Base-by-base conservation (phyloP, 2,113 vertebrate genomes). In the Butorides virescens region DNA sequence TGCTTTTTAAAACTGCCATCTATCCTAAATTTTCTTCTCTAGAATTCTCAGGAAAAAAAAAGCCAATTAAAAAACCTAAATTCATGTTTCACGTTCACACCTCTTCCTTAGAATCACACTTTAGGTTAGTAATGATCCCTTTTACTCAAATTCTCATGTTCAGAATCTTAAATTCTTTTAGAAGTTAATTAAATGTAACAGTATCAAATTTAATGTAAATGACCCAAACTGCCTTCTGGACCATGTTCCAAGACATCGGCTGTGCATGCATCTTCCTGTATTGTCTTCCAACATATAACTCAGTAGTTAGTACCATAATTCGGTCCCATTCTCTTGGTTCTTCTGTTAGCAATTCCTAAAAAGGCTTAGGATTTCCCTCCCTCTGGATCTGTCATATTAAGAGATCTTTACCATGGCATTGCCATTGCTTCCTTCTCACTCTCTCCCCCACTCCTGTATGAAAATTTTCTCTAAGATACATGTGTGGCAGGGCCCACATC, bases 41-140 rank as follows among this genome's bases (percentile, higher is more conserved):
- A 66, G 27, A 77, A 67, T 27, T 49, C 71, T 72, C 52, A 67
- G n/a, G n/a, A n/a, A n/a, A 26, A n/a, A 30, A 81, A 65, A 66
- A 59, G 13, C 0, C 2, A 0, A 34, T 36, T 47, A 55, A 47
- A 42, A 58, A 68, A n/a, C 5, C 2, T 20, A 32, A 59, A 13
- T 47, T 66, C 13, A 21, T 18, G 18, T 29, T 61, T 82, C 26
- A 30, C 34, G n/a, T 72, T 61, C 32, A 63, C 0, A 0, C 39
- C 34, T 86, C 72, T 74, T 73, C 56, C 44, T 85, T 74, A 85
- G 66, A 62, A 44, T 44, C 53, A 62, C 29, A 39, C 15, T 49
- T 19, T 29, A 2, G 17, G 30, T n/a, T 50, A 71, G 25, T 61
- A 25, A 77, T 37, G 7, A 67, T 49, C 26, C 10, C 27, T 74